Evolutionary conservation across 2,888 invertebrate genomes (phyloP), one percentile per base, ranked within the genome.

Genomic region (Fragum fragum): DNA sequence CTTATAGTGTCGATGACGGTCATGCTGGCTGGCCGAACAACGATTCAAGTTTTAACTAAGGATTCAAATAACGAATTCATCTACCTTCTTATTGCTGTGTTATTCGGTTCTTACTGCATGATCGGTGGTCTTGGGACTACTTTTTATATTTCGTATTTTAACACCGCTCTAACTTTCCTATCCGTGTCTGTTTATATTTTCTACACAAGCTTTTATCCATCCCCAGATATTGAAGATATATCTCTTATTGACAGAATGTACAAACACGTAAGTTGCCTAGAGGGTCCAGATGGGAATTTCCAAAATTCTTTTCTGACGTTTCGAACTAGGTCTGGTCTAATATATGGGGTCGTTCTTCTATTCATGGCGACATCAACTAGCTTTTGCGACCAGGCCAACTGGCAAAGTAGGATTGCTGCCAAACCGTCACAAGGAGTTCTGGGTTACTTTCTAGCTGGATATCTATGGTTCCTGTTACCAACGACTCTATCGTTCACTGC

Each of bases 321-420:
- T 74, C 81, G 89, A 76, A 89, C 90, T 6, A 77, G 88, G 69
- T 88, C 89, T 0, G 89, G 89, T 36, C 71, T 90, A 23, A 85
- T 91, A 2, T 91, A 89, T 79, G 90, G 90, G 16, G 69, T 89
- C 1, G 81, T 90, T 1, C 18, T 87, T 0, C 61, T 90, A 9
- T 81, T 89, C 18, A 83, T 88, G 85, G 85, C 87, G 1, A 85
- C 83, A 2, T 88, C 88, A 0, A 70, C 89, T 36, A 83, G 88
- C 78, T 88, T 89, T 71, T 83, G 76, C 89, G 92, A 92, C 59
- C 92, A 92, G 79, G 92, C 93, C 7, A 92, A 92, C 71, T 93
- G 93, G 93, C 93, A 93, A 86, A 92, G 92, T 71, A 82, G 92
- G 1, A 92, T 93, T 21, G 93, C 93, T 9, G 91, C 93, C n/a